Conservation (phyloP, 2,888 invertebrate genomes). For the Polymixis lichenea region DNA sequence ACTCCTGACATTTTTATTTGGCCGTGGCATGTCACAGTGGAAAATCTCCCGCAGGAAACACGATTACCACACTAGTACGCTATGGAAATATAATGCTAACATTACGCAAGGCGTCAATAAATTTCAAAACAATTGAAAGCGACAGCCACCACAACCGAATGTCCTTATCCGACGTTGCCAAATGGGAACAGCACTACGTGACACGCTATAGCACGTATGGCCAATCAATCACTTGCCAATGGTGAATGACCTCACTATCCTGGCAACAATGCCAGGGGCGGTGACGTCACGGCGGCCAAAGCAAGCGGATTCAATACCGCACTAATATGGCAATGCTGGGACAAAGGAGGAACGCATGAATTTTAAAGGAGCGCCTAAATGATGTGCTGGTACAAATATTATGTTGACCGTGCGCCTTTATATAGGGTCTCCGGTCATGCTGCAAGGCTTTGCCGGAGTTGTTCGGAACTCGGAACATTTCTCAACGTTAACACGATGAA, state of each 20-base stretch:
- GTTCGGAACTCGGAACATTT: background rate
- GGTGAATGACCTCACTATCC: constrained; percentile 82
- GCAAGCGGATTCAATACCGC: constrained; percentile 64
- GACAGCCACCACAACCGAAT: constrained; percentile 64
- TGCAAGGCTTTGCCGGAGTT: constrained; percentile 1
- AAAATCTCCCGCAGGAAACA: constrained; percentile 49
- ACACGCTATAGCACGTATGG: constrained; percentile 73
- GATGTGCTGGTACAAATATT: constrained; percentile 56
- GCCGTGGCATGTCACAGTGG: constrained; percentile 19
- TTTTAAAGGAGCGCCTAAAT: constrained; percentile 64
- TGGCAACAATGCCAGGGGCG: constrained; percentile 71
- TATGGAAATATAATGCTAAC: constrained; percentile 58
- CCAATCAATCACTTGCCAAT: constrained; percentile 79
- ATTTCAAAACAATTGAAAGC: constrained; percentile 71
- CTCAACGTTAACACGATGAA: background rate
- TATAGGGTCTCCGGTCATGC: constrained; percentile 24
- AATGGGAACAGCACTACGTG: constrained; percentile 66
- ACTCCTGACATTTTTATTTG: constrained; percentile 10
- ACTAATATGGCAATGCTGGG: constrained; percentile 65
- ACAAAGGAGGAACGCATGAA: constrained; percentile 61
- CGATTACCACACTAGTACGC: constrained; percentile 48
- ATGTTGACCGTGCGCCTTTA: constrained; percentile 40
- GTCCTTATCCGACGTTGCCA: constrained; percentile 69
- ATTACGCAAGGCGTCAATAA: constrained; percentile 63
- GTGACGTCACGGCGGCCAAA: constrained; percentile 73